These are phyloP conservation scores for Mycetomoellerius zeteki DNA, from an alignment of 1,140 invertebrate species.

Conservation along the genomic window DNA sequence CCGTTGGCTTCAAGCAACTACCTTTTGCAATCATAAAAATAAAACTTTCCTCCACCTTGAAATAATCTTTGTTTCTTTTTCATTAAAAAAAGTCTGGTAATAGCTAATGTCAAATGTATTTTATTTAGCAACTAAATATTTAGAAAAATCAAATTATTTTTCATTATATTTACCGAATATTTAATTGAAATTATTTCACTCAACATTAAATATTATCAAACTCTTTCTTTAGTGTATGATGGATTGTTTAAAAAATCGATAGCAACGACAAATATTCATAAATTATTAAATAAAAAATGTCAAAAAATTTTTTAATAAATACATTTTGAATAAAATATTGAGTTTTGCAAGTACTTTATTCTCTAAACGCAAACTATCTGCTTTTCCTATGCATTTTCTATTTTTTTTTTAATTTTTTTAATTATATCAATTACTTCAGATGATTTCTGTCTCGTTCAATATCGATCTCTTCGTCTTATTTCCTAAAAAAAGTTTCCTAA, in stretches of 20 bases:
- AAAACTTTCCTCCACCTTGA: neutral
- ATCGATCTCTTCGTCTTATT: conserved; percentile 34
- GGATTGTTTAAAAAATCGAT: neutral
- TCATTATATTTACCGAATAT: too few species aligned
- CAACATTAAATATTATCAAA: too few species aligned
- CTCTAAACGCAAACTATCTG: neutral
- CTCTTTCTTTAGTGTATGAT: neutral
- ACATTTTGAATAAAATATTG: neutral
- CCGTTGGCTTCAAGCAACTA: neutral
- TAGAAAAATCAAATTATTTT: too few species aligned
- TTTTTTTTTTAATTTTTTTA: conserved; percentile 18
- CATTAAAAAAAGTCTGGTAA: neutral
- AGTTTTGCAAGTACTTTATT: too few species aligned
- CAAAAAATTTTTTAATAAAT: neutral
- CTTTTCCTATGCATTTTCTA: neutral
- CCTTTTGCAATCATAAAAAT: neutral
- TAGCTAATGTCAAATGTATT: neutral
- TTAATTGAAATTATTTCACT: too few species aligned
- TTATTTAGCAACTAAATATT: too few species aligned
- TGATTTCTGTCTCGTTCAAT: neutral
- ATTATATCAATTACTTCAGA: neutral
- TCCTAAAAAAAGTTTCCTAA: conserved; percentile 60
- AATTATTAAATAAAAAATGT: neutral
- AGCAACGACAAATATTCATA: neutral
- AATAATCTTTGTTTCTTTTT: neutral